A percentile compares a stretch with the other conserved stretches of the same genome.
Conservation (phyloP, 2,113 vertebrate species). For the Cavia porcellus region DNA sequence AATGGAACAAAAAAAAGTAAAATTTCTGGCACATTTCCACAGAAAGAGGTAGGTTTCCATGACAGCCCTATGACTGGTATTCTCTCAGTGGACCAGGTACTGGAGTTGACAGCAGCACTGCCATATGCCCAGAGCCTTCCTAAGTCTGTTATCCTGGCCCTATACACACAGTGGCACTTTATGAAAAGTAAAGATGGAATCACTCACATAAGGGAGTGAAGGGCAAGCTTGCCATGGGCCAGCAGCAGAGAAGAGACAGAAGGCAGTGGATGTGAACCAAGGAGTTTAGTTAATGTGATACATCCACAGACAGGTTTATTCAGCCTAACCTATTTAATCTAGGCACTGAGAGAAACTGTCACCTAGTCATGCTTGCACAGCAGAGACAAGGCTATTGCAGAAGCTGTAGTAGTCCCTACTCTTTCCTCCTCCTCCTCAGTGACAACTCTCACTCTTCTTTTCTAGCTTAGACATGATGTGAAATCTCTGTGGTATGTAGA, state of each 20-base stretch:
- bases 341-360: neutral
- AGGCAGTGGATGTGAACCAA: neutral
- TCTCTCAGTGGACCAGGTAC: neutral
- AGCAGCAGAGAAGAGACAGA: neutral
- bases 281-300: neutral
- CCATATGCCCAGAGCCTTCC: neutral
- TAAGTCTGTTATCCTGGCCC: neutral
- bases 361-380: neutral
- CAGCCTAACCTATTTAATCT: neutral
- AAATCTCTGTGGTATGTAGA: neutral
- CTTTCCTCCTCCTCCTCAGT: neutral
- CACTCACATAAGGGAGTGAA: neutral
- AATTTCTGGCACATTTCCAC: neutral
- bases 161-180: neutral
- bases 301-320: slow-evolving; percentile 18
- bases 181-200: neutral
- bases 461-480: neutral
- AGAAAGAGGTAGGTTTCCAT: neutral
- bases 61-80: neutral
- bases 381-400: neutral
- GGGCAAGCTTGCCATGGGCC: neutral
- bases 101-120: neutral
- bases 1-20: neutral
- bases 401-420: neutral
- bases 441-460: neutral